Conservation (phyloP, 2,113 vertebrate genomes). For the Platichthys flesus region DNA sequence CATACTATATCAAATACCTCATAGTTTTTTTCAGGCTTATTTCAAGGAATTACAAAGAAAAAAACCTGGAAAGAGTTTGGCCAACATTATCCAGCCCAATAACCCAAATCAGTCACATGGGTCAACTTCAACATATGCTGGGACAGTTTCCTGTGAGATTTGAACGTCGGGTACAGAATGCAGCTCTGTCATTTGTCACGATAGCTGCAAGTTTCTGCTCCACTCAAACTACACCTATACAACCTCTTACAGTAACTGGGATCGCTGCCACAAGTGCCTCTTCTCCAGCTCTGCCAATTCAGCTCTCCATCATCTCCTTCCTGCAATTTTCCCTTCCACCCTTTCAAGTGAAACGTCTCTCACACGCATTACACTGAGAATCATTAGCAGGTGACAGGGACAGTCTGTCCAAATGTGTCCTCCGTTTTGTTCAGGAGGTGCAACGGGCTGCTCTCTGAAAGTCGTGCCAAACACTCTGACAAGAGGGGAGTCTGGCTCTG, state of each 20-base stretch:
- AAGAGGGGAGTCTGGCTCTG: conserved; percentile 6
- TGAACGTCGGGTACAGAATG: not conserved
- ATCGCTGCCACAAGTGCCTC: conserved; percentile 7
- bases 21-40: not conserved
- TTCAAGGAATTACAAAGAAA: not conserved
- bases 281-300: conserved; percentile 10
- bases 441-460: conserved; percentile 38
- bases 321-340: conserved; percentile 28
- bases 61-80: not conserved
- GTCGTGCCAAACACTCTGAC: conserved; percentile 14
- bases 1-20: conserved; percentile 2
- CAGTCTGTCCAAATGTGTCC: conserved; percentile 57
- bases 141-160: not conserved
- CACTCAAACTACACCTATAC: conserved; percentile 2
- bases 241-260: not conserved
- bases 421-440: conserved; percentile 40
- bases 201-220: conserved; percentile 1
- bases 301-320: conserved; percentile 24
- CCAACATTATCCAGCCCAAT: not conserved
- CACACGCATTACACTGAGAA: conserved; percentile 23
- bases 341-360: conserved; percentile 30
- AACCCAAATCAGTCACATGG: not conserved
- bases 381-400: conserved; percentile 47
- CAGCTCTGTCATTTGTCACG: not conserved
- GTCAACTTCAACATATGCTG: not conserved